A percentile compares a stretch with the other conserved stretches of the same genome.
phyloP scores from a whole-genome alignment of 2,797 vertebrate species.

The Novumbra hubbsi region DNA sequence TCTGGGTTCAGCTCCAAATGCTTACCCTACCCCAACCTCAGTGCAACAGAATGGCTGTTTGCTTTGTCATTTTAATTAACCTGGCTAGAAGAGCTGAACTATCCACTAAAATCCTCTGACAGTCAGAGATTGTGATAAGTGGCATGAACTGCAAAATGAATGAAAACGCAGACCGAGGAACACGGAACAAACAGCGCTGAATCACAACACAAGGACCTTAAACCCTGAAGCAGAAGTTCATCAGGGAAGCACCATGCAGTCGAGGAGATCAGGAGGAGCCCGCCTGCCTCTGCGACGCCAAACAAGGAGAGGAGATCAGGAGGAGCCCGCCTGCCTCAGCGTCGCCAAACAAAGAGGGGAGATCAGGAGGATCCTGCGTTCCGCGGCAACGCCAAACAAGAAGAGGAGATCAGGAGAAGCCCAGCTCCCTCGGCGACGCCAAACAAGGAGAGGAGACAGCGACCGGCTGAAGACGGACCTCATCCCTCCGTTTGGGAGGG shows the following conservation, averaged over 20 bases:
- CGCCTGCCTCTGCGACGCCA: conserved; percentile 13
- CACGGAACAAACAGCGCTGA: not conserved
- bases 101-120: not conserved
- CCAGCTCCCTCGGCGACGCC: too few relatives aligned
- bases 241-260: not conserved
- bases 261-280: not conserved
- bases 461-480: conserved; percentile 42
- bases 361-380: too few relatives aligned
- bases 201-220: not conserved
- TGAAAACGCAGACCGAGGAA: not conserved
- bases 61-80: not conserved
- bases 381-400: too few relatives aligned
- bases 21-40: not conserved
- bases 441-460: conserved; percentile 25
- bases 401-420: too few relatives aligned
- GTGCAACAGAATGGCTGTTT: not conserved
- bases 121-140: not conserved
- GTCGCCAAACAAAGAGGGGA: too few relatives aligned
- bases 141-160: conserved; percentile 18
- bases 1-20: not conserved
- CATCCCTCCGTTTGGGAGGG: conserved; percentile 9
- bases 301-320: conserved; percentile 21
- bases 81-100: not conserved
- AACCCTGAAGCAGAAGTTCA: too few relatives aligned
- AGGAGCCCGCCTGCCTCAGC: too few relatives aligned